A percentile compares a stretch with the other conserved stretches of the same genome.
phyloP scores from a whole-genome alignment of 2,888 invertebrate species.

The Drosophila demipolita region DNA sequence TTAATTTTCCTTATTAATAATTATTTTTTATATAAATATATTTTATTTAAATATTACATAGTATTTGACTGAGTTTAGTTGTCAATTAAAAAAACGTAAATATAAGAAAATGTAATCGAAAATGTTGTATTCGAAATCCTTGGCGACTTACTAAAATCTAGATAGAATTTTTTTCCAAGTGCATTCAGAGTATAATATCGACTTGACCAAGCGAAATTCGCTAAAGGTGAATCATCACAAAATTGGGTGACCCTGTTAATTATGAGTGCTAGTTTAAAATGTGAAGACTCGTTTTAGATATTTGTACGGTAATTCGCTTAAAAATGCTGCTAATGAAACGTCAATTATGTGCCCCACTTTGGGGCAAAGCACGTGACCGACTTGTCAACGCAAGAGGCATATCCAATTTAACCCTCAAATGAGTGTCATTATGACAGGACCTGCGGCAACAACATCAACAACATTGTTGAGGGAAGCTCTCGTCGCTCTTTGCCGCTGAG shows the following conservation, averaged over 20 bases:
- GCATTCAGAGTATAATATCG: background rate
- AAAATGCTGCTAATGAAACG: slow-evolving; percentile 76
- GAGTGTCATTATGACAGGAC: slow-evolving; percentile 77
- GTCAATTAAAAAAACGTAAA: background rate
- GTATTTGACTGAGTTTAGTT: too few relatives aligned
- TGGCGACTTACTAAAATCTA: background rate
- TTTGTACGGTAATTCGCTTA: slow-evolving; percentile 64
- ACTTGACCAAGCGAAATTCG: slow-evolving; percentile 42
- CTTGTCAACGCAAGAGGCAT: slow-evolving; percentile 78
- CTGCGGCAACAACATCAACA: slow-evolving; percentile 43
- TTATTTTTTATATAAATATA: background rate
- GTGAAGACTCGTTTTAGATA: slow-evolving; percentile 33
- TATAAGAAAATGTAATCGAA: background rate
- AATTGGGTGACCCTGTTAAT: slow-evolving; percentile 33
- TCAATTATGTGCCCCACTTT: slow-evolving; percentile 75
- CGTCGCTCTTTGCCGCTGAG: slow-evolving; percentile 65
- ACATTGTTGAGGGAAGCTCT: slow-evolving; percentile 49
- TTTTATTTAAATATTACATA: background rate
- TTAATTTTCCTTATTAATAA: background rate
- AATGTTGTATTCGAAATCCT: background rate
- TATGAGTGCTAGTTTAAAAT: slow-evolving; percentile 40
- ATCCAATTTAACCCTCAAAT: slow-evolving; percentile 82
- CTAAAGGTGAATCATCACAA: slow-evolving; percentile 13
- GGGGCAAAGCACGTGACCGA: slow-evolving; percentile 72
- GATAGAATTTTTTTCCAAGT: background rate